Conservation (phyloP, 2,888 invertebrate species). For the Meteorus colon region DNA sequence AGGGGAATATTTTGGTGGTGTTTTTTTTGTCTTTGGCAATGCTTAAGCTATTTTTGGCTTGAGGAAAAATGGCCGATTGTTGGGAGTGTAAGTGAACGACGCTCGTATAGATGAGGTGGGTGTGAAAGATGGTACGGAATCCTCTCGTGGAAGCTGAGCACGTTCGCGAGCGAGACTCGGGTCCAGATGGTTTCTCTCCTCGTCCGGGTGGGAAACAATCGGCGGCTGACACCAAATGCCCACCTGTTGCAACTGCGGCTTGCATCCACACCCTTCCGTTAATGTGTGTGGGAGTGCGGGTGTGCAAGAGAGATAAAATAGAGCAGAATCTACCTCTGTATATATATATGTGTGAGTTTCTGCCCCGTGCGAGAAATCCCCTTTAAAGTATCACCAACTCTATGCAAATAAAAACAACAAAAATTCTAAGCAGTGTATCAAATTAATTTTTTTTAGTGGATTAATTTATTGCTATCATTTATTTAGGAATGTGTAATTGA, state of each 20-base stretch:
- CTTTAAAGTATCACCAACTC: not conserved
- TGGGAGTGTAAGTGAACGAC: not conserved
- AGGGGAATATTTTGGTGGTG: not conserved
- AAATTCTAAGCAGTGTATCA: too few relatives aligned
- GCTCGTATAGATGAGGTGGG: not conserved
- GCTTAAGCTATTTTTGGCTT: not conserved
- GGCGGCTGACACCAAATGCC: constrained; percentile 55
- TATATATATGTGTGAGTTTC: constrained; percentile 2
- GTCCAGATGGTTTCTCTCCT: constrained; percentile 50
- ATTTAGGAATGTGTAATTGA: not conserved
- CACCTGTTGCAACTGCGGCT: constrained; percentile 54
- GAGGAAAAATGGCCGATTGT: not conserved
- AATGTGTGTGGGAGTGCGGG: not conserved
- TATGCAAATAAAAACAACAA: too few relatives aligned
- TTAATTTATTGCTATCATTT: not conserved
- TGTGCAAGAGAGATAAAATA: constrained; percentile 1
- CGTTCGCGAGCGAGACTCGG: constrained; percentile 45
- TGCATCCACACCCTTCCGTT: constrained; percentile 38
- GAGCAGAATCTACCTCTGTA: not conserved
- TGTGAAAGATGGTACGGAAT: constrained; percentile 20
- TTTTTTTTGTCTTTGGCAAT: not conserved
- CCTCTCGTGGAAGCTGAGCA: constrained; percentile 45
- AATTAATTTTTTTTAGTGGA: not conserved
- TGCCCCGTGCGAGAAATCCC: not conserved
- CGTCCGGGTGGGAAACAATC: constrained; percentile 55